A percentile compares a stretch with the other conserved stretches of the same genome.
These are phyloP conservation scores for Nothobranchius kuhntae DNA, from an alignment of 2,113 vertebrate genomes.

Conservation along the genomic window DNA sequence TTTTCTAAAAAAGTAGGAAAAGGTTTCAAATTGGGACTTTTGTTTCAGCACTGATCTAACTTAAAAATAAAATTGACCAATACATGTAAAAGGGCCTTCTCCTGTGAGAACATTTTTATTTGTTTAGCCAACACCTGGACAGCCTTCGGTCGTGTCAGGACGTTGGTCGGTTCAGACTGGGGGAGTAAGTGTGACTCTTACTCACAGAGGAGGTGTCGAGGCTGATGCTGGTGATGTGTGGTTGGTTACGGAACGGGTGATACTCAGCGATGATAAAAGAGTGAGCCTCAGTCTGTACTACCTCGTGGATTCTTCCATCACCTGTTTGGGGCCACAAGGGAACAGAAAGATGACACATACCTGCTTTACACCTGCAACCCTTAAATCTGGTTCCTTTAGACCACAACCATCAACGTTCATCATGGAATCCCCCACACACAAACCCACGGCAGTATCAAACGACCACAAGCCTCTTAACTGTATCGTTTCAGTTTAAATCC, in stretches of 20 bases:
- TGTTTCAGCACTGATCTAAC: no score
- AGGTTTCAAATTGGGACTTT: not conserved
- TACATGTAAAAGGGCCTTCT: no score
- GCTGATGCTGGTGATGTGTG: conserved; percentile 36
- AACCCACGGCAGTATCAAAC: not conserved
- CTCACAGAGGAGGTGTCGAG: conserved; percentile 62
- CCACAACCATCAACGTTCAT: not conserved
- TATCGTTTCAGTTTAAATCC: no score
- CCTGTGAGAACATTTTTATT: no score
- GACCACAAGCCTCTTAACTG: no score
- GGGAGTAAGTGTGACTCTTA: not conserved
- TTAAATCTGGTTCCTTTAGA: not conserved
- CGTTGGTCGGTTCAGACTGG: no score
- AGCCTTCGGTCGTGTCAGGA: no score
- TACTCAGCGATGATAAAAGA: conserved; percentile 70
- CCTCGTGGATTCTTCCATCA: conserved; percentile 70
- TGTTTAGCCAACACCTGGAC: no score
- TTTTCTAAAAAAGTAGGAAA: conserved; percentile 57
- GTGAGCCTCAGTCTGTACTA: conserved; percentile 15
- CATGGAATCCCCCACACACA: no score
- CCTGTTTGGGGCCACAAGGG: conserved; percentile 32
- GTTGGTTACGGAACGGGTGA: conserved; percentile 21
- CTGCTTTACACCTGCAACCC: not conserved
- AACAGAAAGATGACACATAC: conserved; percentile 3
- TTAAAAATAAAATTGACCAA: no score